These are phyloP conservation scores for Sarotherodon lohbergeri DNA, from an alignment of 2,113 vertebrate genomes.

Conservation along the genomic window DNA sequence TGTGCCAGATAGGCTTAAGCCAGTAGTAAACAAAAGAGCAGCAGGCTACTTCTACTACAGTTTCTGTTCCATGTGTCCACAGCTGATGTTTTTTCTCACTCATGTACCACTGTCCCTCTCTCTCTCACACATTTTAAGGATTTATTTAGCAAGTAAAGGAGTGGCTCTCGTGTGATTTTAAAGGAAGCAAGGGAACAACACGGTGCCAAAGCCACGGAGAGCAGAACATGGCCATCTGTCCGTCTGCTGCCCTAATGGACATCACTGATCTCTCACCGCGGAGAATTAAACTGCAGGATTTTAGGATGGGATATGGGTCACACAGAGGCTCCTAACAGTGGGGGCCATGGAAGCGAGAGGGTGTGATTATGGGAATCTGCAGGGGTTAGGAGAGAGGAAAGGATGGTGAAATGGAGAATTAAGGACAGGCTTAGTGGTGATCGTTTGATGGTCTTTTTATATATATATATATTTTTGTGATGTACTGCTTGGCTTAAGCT, in stretches of 20 bases:
- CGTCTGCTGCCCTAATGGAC: constrained; percentile 47
- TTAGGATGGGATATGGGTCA: constrained; percentile 54
- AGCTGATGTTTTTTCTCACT: background rate
- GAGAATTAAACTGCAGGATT: constrained; percentile 58
- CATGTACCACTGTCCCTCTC: background rate
- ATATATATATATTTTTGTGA: background rate
- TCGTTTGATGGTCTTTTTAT: background rate
- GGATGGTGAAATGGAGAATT: background rate
- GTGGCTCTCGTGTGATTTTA: background rate
- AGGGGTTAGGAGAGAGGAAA: background rate
- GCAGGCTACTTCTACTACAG: background rate
- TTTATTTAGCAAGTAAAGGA: background rate
- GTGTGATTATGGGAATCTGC: background rate
- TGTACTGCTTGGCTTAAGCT: background rate
- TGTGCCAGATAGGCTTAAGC: constrained; percentile 26
- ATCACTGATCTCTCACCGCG: constrained; percentile 41
- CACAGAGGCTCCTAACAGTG: background rate
- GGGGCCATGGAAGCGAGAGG: background rate
- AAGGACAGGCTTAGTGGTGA: constrained; percentile 8
- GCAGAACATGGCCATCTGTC: constrained; percentile 56
- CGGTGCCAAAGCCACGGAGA: constrained; percentile 16
- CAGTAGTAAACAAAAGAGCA: constrained; percentile 58
- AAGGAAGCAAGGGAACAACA: background rate
- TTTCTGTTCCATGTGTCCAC: background rate
- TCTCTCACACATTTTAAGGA: background rate